A percentile compares a stretch with the other conserved stretches of the same genome.
These are phyloP conservation scores for Belonocnema kinseyi DNA, from an alignment of 1,140 invertebrate species.

Conservation along the genomic window DNA sequence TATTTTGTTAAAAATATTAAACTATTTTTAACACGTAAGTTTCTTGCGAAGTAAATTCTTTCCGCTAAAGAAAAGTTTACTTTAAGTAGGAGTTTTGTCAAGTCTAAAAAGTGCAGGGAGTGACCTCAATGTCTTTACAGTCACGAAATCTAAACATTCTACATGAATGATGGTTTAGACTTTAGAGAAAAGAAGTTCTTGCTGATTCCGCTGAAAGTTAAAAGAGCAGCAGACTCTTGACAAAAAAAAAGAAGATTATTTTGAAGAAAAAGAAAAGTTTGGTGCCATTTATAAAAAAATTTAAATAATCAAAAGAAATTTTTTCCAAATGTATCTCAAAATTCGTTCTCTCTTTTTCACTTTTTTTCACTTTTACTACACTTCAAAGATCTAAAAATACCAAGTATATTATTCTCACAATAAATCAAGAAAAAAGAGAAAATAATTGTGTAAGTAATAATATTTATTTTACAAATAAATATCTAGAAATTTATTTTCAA, in stretches of 20 bases:
- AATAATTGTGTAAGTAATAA: too few relatives aligned
- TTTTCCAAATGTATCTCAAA: too few relatives aligned
- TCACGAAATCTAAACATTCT: slow-evolving; percentile 1
- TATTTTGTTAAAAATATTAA: neutral
- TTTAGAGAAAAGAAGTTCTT: neutral
- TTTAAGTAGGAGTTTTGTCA: neutral
- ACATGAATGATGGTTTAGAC: neutral
- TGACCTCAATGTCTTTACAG: slow-evolving; percentile 6
- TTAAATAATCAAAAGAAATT: too few relatives aligned
- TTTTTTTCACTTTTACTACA: too few relatives aligned
- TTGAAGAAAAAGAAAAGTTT: neutral
- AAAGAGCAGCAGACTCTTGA: neutral
- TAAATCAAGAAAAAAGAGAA: too few relatives aligned
- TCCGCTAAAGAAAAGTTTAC: neutral
- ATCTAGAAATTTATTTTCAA: too few relatives aligned
- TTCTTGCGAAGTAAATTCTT: neutral
- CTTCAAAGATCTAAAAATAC: too few relatives aligned
- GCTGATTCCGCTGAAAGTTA: neutral
- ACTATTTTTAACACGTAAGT: neutral
- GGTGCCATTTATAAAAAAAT: too few relatives aligned
- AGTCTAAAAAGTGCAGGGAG: neutral
- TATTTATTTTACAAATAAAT: too few relatives aligned
- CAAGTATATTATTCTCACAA: too few relatives aligned
- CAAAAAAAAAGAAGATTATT: neutral
- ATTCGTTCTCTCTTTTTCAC: too few relatives aligned